phyloP scores from a whole-genome alignment of 2,888 invertebrate genomes.

The Hypsopygia costalis region DNA sequence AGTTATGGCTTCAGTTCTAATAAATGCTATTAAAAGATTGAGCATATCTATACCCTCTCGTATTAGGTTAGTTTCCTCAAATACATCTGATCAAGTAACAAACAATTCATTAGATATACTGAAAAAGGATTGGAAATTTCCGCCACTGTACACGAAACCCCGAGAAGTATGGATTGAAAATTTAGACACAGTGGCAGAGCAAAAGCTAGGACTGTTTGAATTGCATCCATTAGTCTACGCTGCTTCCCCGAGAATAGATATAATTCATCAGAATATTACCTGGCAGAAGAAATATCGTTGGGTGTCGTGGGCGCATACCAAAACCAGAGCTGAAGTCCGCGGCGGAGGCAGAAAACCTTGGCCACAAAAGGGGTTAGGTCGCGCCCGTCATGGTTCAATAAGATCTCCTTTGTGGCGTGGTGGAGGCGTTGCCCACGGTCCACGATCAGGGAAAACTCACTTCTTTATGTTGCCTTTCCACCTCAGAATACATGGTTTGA shows the following conservation, averaged over 20 bases:
- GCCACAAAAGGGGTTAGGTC: constrained; percentile 97
- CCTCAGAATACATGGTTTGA: constrained; percentile 88
- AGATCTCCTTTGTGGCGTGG: constrained; percentile 92
- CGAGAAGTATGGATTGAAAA: constrained; percentile 94
- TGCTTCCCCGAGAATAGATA: constrained; percentile 89
- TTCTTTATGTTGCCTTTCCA: constrained; percentile 96
- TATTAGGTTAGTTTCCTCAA: constrained; percentile 45
- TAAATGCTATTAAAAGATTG: constrained; percentile 59
- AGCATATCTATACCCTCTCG: constrained; percentile 46
- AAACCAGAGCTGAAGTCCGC: constrained; percentile 90
- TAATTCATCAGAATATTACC: constrained; percentile 90
- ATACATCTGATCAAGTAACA: constrained; percentile 25
- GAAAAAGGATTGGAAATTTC: constrained; percentile 69
- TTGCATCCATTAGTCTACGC: constrained; percentile 95
- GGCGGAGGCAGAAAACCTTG: constrained; percentile 97
- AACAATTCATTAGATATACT: constrained; percentile 41
- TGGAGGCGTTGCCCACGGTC: constrained; percentile 94
- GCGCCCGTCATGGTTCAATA: constrained; percentile 95
- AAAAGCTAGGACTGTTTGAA: constrained; percentile 91
- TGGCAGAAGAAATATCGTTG: constrained; percentile 93
- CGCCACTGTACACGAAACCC: constrained; percentile 79
- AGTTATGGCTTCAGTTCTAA: constrained; percentile 51
- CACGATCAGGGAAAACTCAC: constrained; percentile 92
- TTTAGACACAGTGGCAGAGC: constrained; percentile 86
- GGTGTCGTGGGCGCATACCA: constrained; percentile 90